These are phyloP conservation scores for Parapsyche elsis DNA, from an alignment of 1,140 invertebrate species.

Conservation along the genomic window DNA sequence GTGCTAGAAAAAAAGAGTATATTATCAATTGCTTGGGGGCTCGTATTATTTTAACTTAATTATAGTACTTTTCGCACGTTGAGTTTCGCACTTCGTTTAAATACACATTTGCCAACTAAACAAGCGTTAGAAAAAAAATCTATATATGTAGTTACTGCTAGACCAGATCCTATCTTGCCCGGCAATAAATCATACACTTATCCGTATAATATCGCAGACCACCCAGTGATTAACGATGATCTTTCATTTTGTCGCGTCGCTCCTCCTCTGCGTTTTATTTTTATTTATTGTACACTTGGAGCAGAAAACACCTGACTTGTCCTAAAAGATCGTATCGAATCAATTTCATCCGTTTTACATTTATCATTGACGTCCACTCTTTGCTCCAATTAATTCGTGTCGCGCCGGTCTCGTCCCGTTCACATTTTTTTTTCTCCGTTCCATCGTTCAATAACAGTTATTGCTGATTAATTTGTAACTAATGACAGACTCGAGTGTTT, in stretches of 20 bases:
- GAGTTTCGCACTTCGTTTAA: too few species aligned
- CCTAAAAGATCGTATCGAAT: slow-evolving; percentile 19
- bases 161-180: too few species aligned
- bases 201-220: not conserved
- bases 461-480: slow-evolving; percentile 16
- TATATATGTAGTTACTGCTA: too few species aligned
- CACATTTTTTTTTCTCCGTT: not conserved
- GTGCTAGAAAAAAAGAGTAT: too few species aligned
- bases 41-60: too few species aligned
- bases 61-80: too few species aligned
- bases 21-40: too few species aligned
- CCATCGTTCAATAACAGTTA: not conserved
- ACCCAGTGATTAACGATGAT: not conserved
- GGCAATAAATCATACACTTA: too few species aligned
- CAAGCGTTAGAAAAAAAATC: too few species aligned
- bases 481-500: not conserved
- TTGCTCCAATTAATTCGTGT: slow-evolving; percentile 28
- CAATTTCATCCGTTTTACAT: slow-evolving; percentile 10
- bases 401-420: not conserved
- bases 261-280: not conserved
- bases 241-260: slow-evolving; percentile 3
- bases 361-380: slow-evolving; percentile 15
- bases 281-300: not conserved
- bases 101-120: too few species aligned
- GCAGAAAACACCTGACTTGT: not conserved